Conservation (phyloP, 2,888 invertebrate genomes). For the Ichneumoninae sp. region DNA sequence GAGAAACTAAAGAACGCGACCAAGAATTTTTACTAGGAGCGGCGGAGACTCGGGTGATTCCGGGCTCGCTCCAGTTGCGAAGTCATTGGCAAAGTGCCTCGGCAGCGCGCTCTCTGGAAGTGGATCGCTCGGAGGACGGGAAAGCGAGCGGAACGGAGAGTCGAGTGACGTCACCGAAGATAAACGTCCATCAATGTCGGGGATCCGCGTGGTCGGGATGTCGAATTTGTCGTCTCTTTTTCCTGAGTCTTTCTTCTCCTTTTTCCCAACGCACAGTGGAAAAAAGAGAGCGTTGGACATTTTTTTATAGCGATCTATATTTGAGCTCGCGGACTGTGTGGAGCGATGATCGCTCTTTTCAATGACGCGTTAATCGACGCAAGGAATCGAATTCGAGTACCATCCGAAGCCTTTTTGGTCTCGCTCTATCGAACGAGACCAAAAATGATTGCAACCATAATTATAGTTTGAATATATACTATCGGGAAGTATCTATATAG, state of each 20-base stretch:
- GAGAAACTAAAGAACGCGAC: neutral
- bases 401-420: no score
- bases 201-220: slow-evolving; percentile 18
- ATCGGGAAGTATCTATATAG: no score
- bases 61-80: slow-evolving; percentile 41
- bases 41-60: neutral
- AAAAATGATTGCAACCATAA: no score
- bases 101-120: slow-evolving; percentile 21
- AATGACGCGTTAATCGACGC: neutral
- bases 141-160: slow-evolving; percentile 33
- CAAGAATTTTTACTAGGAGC: neutral
- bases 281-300: no score
- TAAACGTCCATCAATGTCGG: slow-evolving; percentile 73
- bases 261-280: no score
- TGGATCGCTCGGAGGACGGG: slow-evolving; percentile 6
- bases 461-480: no score
- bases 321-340: neutral
- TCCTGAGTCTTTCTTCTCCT: neutral
- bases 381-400: no score
- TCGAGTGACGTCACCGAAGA: slow-evolving; percentile 66
- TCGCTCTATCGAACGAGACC: no score
- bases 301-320: no score
- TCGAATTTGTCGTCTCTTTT: neutral
- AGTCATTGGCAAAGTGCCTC: slow-evolving; percentile 51
- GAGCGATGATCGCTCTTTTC: slow-evolving; percentile 50